These are phyloP conservation scores for Lytechinus pictus DNA, from an alignment of 35 echinoderm and acorn worm genomes.

Conservation along the genomic window DNA sequence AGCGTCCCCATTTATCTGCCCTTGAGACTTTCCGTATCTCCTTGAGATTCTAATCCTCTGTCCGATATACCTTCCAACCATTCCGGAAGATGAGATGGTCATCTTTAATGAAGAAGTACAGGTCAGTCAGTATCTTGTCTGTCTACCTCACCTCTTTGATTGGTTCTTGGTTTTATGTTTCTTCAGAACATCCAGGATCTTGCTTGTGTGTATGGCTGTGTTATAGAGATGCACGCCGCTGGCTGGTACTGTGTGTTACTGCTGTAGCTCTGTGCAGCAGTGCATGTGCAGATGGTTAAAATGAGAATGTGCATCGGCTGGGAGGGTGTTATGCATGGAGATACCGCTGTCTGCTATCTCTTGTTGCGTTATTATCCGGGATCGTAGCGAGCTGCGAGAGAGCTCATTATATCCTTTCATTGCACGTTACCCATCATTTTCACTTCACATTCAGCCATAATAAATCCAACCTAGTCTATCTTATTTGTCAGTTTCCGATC, in stretches of 20 bases:
- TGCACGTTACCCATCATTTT: neutral
- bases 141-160: neutral
- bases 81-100: neutral
- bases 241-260: neutral
- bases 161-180: neutral
- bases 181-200: neutral
- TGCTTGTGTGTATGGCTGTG: neutral
- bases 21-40: neutral
- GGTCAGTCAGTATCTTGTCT: neutral
- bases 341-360: neutral
- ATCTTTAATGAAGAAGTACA: neutral
- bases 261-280: neutral
- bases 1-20: neutral
- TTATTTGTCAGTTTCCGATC: neutral
- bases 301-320: neutral
- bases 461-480: neutral
- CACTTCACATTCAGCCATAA: neutral
- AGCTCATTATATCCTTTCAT: neutral
- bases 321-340: neutral
- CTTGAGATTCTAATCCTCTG: neutral
- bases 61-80: neutral
- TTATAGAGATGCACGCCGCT: neutral
- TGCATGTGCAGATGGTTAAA: neutral
- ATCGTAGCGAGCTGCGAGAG: neutral
- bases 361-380: neutral